Evolutionary conservation across 2,797 vertebrate genomes (phyloP), one percentile per base, ranked within the genome.

Genomic region (Propithecus deckenii): DNA sequence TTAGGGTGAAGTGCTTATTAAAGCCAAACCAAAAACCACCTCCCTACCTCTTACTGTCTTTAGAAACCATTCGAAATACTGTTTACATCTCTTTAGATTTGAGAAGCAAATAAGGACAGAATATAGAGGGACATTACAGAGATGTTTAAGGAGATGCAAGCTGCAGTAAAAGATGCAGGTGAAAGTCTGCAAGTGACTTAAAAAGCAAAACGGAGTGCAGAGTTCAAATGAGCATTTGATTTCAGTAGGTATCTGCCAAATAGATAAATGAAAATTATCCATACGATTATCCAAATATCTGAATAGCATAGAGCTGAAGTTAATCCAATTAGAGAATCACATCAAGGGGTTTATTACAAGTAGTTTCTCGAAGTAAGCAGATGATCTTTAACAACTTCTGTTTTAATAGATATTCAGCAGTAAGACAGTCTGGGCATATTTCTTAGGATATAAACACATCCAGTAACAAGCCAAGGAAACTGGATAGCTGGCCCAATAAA

Each of bases 301-400:
- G 96, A 97, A 95, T 50, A 94, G 81, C 52, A 85, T 55, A 98
- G 86, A 84, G 85, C 96, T 85, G 94, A 25, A 55, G 80, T 69
- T 92, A 97, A 97, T 95, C 63, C 89, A 97, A 89, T 92, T 95
- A 97, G 48, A 97, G 78, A 96, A 96, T 91, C 94, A 96, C 92
- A 92, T 43, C 35, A 18, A 78, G 83, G 90, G 97, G 97, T 97
- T 96, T 96, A 94, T 46, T 96, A 81, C 57, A 94, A 95, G 97
- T 97, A 98, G 95, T 83, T 98, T 95, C 86, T 98, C 80, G 50
- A 89, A 94, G 90, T 55, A 97, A 97, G 97, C 93, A 96, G 86
- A 84, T 94, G 98, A 98, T 95, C 94, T 97, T 98, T 96, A 96
- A 89, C 93, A 96, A 87, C 61, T 57, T 41, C 43, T 94, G 83